Evolutionary conservation across 2,888 invertebrate species (phyloP), one percentile per base, ranked within the genome.

Genomic region (Celastrina argiolus): DNA sequence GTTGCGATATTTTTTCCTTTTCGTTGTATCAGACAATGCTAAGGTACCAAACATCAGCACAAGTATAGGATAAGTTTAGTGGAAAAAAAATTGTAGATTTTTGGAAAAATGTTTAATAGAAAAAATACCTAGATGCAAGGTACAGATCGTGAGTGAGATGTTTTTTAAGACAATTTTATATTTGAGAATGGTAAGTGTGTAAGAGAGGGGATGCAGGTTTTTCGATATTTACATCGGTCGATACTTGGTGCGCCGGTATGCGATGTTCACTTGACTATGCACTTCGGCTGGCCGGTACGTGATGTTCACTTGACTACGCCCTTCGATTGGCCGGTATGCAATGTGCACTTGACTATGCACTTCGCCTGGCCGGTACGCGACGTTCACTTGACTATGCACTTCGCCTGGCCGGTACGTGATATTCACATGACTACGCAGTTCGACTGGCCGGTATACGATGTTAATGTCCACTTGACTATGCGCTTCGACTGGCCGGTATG

Each of bases 21-120:
- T 70, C 69, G 68, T 68, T 71, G 66, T 67, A 67, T 67, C 71
- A 74, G 70, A 72, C 69, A 71, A 71, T 70, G 68, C 69, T 68
- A 75, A 70, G 73, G 83, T 78, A 84, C 80, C 81, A 83, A 81
- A 79, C 81, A 85, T 81, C 85, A 81, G 86, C 86, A 88, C 85
- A 87, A 84, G 84, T 73, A 68, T 82, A 85, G 80, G 69, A 69
- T 86, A 87, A 84, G 83, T 77, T 80, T 84, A 85, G 83, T 80
- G 81, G 83, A 82, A 82, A 84, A n/a, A 82, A 83, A 80, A 78
- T 39, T 77, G 83, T 89, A 90, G 90, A 83, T 85, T 91, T 90
- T 91, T 91, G 87, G 90, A 90, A 81, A 87, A 82, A 88, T 90
- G 88, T 91, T 90, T 88, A 86, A 82, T 86, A 88, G 85, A 80